phyloP scores from a whole-genome alignment of 2,113 vertebrate species.

The Mohoua ochrocephala region DNA sequence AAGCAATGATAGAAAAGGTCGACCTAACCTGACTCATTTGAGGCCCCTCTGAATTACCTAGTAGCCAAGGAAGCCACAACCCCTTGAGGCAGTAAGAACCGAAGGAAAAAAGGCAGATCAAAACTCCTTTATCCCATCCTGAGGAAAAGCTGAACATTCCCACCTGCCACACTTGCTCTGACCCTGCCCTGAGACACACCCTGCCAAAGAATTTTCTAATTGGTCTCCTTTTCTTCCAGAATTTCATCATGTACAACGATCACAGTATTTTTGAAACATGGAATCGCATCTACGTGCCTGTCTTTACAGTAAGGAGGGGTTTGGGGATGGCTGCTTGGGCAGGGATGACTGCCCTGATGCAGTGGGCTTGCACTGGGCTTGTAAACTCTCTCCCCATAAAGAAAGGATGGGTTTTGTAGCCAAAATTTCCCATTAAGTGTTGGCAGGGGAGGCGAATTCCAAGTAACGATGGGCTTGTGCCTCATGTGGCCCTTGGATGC shows the following conservation, averaged over 20 bases:
- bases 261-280: fast-evolving
- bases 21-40: not conserved
- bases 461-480: fast-evolving
- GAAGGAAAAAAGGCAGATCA: not conserved
- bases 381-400: not conserved
- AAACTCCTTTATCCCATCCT: not conserved
- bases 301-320: conserved; percentile 28
- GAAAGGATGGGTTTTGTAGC: not conserved
- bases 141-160: not conserved
- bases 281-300: not conserved
- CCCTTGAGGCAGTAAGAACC: not conserved
- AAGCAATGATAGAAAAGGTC: not conserved
- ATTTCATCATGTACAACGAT: fast-evolving
- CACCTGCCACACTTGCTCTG: not conserved
- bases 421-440: not conserved
- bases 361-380: not conserved
- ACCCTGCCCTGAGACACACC: fast-evolving
- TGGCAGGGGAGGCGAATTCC: not conserved
- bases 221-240: not conserved
- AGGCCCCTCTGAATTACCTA: not conserved
- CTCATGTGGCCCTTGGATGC: not conserved
- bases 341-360: not conserved
- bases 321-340: not conserved
- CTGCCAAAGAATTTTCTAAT: not conserved
- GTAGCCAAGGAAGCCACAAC: not conserved